Evolutionary conservation across 1,140 invertebrate genomes (phyloP), one percentile per base, ranked within the genome.

Genomic region (Delia radicum): DNA sequence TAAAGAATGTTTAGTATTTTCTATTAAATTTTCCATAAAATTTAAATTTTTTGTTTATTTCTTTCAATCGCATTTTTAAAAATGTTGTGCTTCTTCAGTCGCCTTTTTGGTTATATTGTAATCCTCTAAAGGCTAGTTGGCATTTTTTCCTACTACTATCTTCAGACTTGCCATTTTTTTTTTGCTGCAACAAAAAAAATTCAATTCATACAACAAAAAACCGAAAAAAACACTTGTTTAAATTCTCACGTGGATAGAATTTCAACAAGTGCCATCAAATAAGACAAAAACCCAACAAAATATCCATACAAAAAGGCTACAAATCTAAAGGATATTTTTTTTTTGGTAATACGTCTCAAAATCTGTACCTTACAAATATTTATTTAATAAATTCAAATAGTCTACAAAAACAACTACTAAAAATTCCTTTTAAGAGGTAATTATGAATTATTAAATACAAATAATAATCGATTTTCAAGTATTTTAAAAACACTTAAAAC

Each of bases 161-260:
- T 10, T 27, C n/a, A 62, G 26, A 62, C 18, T 27, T 62, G 4
- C 55, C 55, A n/a, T n/a, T n/a, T 61, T 61, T 61, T 15, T 24
- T 12, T 61, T 61, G 48, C 7, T n/a, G 8, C n/a, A 61, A 18
- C n/a, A 61, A 61, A 61, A 61, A 61, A 42, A 42, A n/a, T n/a
- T n/a, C n/a, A n/a, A n/a, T n/a, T n/a, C n/a, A n/a, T n/a, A n/a
- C n/a, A n/a, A n/a, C n/a, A n/a, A 21, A n/a, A n/a, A 62, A 24
- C 5, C 26, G 55, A 65, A 46, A 72, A 72, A 13, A 77, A 78
- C 82, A 84, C 82, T 81, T 84, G 82, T 75, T 13, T 62, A 37
- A 31, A 24, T 82, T 84, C 82, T 81, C 82, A 84, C 82, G 82
- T 72, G 78, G 82, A 83, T 84, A 84, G 74, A 79, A 78, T 80